Conservation (phyloP, 2,797 vertebrate species). For the Smutsia temminckii region DNA sequence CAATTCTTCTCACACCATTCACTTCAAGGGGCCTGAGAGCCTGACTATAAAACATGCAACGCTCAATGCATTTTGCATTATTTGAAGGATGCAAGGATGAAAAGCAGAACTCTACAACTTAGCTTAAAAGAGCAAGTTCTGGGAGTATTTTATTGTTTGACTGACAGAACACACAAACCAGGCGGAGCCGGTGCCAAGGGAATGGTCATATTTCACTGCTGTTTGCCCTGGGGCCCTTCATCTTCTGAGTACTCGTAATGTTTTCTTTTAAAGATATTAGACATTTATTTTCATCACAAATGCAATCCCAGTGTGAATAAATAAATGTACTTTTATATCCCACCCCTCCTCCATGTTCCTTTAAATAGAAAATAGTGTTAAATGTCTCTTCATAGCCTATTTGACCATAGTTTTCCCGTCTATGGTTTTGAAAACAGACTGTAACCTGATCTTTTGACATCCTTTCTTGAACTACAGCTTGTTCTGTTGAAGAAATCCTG, state of each 20-base stretch:
- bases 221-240: slow-evolving; percentile 61
- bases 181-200: slow-evolving; percentile 60
- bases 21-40: not conserved
- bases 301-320: slow-evolving; percentile 78
- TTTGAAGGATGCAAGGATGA: slow-evolving; percentile 23
- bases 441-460: slow-evolving; percentile 30
- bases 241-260: slow-evolving; percentile 66
- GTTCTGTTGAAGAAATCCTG: not conserved
- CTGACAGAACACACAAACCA: slow-evolving; percentile 39
- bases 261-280: slow-evolving; percentile 46
- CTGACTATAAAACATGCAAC: slow-evolving; percentile 2
- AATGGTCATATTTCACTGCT: slow-evolving; percentile 16
- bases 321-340: slow-evolving; percentile 72
- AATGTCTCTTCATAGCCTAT: slow-evolving; percentile 60
- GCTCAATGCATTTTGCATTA: not conserved
- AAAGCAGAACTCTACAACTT: slow-evolving; percentile 32
- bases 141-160: slow-evolving; percentile 40
- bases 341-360: not conserved
- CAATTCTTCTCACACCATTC: slow-evolving; percentile 56
- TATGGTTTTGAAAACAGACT: slow-evolving; percentile 25
- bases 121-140: slow-evolving; percentile 23
- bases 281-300: slow-evolving; percentile 71
- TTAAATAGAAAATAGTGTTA: slow-evolving; percentile 69
- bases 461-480: not conserved
- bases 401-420: slow-evolving; percentile 14